Evolutionary conservation across 2,797 vertebrate genomes (phyloP).

Genomic region (Semaprochilodus insignis): DNA sequence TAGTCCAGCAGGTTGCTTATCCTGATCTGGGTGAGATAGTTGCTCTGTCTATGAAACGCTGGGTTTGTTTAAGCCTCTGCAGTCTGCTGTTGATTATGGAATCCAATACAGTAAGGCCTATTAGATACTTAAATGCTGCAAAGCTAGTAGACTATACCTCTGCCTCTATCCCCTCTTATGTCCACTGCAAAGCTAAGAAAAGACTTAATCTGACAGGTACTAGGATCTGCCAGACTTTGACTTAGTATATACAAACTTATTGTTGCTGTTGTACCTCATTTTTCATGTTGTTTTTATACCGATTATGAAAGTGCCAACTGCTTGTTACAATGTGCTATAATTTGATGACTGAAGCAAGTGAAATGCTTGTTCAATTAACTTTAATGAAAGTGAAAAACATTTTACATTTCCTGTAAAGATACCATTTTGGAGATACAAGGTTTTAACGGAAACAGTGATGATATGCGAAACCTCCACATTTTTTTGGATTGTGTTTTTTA

Average conservation of each 20-base stretch:
- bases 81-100: not conserved
- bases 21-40: slow-evolving; percentile 29
- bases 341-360: no score
- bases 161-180: slow-evolving; percentile 18
- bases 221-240: not conserved
- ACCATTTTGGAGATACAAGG: no score
- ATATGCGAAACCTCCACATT: no score
- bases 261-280: no score
- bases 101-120: slow-evolving; percentile 46
- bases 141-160: slow-evolving; percentile 36
- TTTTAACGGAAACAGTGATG: no score
- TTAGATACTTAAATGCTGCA: slow-evolving; percentile 49
- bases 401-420: no score
- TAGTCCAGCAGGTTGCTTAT: slow-evolving; percentile 4
- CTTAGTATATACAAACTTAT: not conserved
- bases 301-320: no score
- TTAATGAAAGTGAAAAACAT: no score
- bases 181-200: slow-evolving; percentile 19
- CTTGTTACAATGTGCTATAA: no score
- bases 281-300: no score
- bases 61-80: slow-evolving; percentile 14
- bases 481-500: not conserved
- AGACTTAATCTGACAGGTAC: slow-evolving; percentile 16
- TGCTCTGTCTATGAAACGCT: slow-evolving; percentile 30
- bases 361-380: no score